A percentile compares a stretch with the other conserved stretches of the same genome.
Conservation (phyloP, 1,140 invertebrate species). For the Plutomurus gul region DNA sequence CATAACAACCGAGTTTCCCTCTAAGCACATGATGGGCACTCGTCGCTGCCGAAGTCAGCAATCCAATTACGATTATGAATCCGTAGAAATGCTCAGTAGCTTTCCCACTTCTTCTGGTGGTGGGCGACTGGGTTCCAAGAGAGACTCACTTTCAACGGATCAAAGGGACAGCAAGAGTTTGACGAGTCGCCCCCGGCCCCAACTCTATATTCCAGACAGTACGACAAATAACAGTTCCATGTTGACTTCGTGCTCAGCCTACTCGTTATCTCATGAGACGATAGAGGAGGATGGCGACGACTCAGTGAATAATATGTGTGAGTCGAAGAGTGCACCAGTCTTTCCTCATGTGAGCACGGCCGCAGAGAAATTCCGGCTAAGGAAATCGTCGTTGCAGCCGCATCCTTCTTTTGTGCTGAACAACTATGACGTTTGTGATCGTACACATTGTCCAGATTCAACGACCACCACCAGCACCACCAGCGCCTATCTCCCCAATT, state of each 20-base stretch:
- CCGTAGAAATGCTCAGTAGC: neutral
- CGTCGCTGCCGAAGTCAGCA: neutral
- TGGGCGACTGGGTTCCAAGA: neutral
- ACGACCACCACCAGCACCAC: neutral
- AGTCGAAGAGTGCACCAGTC: too few relatives aligned
- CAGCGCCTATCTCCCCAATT: neutral
- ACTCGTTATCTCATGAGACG: constrained; percentile 41
- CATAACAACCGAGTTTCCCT: neutral
- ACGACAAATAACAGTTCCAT: neutral
- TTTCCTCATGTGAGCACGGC: neutral
- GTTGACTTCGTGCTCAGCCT: neutral
- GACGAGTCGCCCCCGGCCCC: neutral
- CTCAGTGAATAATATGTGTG: too few relatives aligned
- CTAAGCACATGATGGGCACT: too few relatives aligned
- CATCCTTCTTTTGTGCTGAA: neutral
- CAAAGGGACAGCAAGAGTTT: too few relatives aligned
- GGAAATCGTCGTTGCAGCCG: neutral
- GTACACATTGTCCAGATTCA: neutral
- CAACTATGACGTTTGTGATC: neutral
- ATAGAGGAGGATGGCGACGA: constrained; percentile 43
- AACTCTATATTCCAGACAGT: neutral
- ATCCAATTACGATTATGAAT: constrained; percentile 2
- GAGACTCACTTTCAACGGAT: too few relatives aligned
- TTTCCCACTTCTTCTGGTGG: neutral
- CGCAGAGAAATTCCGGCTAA: neutral